These are phyloP conservation scores for Dipus sagitta DNA, from an alignment of 2,797 vertebrate genomes.

Conservation along the genomic window DNA sequence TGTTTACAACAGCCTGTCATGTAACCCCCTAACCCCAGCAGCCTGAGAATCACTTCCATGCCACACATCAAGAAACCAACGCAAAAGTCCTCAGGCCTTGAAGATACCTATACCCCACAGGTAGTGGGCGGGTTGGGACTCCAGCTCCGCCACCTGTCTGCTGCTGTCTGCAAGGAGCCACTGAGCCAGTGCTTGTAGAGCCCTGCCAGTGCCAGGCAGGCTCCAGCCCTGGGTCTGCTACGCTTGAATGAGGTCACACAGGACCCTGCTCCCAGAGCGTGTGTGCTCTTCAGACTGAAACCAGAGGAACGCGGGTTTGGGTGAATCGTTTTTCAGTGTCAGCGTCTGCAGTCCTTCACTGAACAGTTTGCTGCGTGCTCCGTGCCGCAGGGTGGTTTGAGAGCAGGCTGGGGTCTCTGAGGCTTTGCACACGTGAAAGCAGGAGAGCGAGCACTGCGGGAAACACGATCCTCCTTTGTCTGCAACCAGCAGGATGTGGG, in stretches of 20 bases:
- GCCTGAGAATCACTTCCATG: not conserved
- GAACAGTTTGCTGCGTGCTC: rapidly evolving
- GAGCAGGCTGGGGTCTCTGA: not conserved
- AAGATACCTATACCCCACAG: not conserved
- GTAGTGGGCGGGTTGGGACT: not conserved
- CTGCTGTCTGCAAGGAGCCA: not conserved
- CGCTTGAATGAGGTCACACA: not conserved
- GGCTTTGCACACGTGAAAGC: not conserved
- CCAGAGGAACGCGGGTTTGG: no score
- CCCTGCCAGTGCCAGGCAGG: not conserved
- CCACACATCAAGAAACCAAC: not conserved
- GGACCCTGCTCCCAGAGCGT: not conserved
- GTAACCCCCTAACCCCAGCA: not conserved
- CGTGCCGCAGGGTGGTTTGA: no score
- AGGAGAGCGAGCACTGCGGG: conserved; percentile 80
- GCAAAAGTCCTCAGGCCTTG: not conserved
- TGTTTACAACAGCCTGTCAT: not conserved
- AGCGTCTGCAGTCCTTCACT: not conserved
- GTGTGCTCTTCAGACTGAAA: not conserved
- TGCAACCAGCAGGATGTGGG: conserved; percentile 78
- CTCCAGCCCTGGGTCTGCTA: not conserved
- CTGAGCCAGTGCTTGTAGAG: not conserved
- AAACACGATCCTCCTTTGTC: conserved; percentile 78
- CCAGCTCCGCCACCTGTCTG: rapidly evolving
- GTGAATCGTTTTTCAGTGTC: not conserved